These are phyloP conservation scores for Zhuqinia jingwanae DNA, from an alignment of 2,888 invertebrate genomes.

Conservation along the genomic window DNA sequence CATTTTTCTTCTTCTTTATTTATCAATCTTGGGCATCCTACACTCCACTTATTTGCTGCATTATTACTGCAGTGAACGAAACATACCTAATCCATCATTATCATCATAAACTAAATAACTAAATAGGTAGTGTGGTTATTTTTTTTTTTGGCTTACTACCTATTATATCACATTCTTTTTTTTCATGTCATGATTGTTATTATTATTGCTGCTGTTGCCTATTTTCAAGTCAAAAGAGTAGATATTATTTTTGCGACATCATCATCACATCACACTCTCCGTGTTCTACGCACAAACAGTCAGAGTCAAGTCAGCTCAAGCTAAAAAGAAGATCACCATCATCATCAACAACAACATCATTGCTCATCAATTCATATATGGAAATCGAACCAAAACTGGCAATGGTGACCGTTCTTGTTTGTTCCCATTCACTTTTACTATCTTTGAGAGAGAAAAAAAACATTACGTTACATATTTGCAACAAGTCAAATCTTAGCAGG, in stretches of 20 bases:
- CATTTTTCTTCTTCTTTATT: slow-evolving; percentile 2
- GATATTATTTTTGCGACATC: slow-evolving; percentile 4
- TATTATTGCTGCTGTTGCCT: neutral
- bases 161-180: slow-evolving; percentile 12
- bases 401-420: no score
- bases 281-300: no score
- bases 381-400: slow-evolving; percentile 70
- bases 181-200: slow-evolving; percentile 9
- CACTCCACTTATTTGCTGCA: neutral
- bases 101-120: no score
- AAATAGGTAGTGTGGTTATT: no score
- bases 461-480: no score
- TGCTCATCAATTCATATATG: slow-evolving; percentile 63
- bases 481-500: no score
- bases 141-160: no score
- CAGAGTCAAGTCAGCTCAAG: neutral
- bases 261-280: no score
- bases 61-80: no score
- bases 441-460: no score
- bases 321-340: no score
- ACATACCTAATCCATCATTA: no score
- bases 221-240: neutral
- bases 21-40: slow-evolving; percentile 9
- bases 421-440: slow-evolving; percentile 70
- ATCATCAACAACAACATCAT: neutral